phyloP scores from a whole-genome alignment of 2,113 vertebrate genomes.

The Pomatorhinus ruficollis region DNA sequence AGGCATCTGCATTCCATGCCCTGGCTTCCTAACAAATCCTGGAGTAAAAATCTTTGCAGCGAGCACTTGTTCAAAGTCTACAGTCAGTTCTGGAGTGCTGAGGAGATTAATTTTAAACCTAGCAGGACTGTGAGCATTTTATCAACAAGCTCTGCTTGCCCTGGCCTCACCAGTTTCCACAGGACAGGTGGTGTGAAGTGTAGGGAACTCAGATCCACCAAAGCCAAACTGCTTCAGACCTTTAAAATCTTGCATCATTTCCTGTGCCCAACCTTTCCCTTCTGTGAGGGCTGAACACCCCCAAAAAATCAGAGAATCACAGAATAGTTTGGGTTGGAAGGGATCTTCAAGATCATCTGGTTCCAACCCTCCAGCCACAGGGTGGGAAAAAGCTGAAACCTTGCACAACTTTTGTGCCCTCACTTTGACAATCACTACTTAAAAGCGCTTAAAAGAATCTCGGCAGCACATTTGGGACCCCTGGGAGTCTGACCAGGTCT shows the following conservation, averaged over 20 bases:
- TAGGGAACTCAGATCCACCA: neutral
- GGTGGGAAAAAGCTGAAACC: neutral
- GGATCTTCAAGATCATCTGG: neutral
- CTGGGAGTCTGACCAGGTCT: neutral
- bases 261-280: neutral
- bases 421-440: neutral
- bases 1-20: neutral
- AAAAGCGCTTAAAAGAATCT: neutral
- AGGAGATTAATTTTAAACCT: neutral
- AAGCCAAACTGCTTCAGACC: neutral
- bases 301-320: neutral
- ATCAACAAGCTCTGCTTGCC: neutral
- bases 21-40: neutral
- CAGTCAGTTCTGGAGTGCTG: neutral
- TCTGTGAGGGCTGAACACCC: neutral
- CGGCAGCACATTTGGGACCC: neutral
- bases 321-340: neutral
- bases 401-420: neutral
- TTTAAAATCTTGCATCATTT: neutral
- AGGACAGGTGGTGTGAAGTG: neutral
- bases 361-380: fast-evolving
- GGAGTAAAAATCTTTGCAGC: fast-evolving
- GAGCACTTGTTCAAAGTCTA: neutral
- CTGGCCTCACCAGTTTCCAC: neutral
- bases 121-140: neutral